Evolutionary conservation across 2,888 invertebrate species (phyloP), one percentile per base, ranked within the genome.

Genomic region (Lochmaea crataegi): DNA sequence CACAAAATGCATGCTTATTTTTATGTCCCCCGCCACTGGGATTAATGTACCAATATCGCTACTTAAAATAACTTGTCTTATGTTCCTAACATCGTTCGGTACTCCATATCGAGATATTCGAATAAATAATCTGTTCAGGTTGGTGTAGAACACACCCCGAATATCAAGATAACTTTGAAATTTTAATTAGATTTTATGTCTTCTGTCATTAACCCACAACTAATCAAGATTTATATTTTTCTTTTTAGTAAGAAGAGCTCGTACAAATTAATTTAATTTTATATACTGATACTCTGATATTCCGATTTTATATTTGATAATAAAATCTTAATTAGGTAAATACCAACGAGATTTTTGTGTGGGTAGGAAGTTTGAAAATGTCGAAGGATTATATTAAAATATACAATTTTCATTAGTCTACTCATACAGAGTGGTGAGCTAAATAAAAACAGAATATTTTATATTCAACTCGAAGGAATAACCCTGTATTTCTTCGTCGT

Each of bases 101-200:
- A 64, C 26, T 64, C n/a, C 38, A 65, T 65, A 65, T 38, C 16
- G 16, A 53, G 14, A 60, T 56, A 53, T 65, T 53, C 22, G 16
- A 4, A 5, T 4, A 56, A n/a, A 42, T 65, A 26, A 51, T 45
- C 69, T 56, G 65, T 71, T 67, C 65, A 38, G 65, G 60, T 42
- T 61, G 26, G 18, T 73, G 63, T 70, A 26, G 68, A 74, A 68
- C 74, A 68, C 68, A 68, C 71, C 74, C 71, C 64, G 67, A 74
- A 65, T 45, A 65, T 71, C 65, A 41, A 63, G 71, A 71, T 74
- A 71, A 64, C 64, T 64, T 71, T 68, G 64, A 74, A 71, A 74
- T 64, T 71, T 71, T 74, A 71, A 74, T 74, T 74, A 68, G 51
- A 41, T 71, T 53, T 58, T 18, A 41, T 69, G 63, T 69, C 69